Evolutionary conservation across 2,113 vertebrate species (phyloP), one percentile per base, ranked within the genome.

Genomic region (Pterophyllum scalare): DNA sequence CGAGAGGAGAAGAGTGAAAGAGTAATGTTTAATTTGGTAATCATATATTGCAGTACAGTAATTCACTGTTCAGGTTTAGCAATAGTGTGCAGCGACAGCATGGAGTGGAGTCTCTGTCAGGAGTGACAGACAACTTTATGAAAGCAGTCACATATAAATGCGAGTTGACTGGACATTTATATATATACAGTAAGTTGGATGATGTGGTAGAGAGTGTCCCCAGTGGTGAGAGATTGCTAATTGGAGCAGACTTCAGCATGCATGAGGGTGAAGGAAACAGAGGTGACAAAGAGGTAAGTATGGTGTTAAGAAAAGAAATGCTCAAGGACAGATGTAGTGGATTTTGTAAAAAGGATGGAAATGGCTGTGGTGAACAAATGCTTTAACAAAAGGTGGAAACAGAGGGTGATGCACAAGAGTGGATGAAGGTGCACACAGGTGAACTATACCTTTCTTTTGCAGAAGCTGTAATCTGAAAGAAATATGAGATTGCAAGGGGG

Each of bases 11-110:
- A 28, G 80, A 24, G 59, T n/a, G 24, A 38, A 59, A 10, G 26
- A n/a, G 22, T 31, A 84, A 84, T 40, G 65, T 59, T 59, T 84
- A 60, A 80, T 80, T 80, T 61, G 43, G 28, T 75, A 80, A 80
- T 72, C 85, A 56, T 56, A 38, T 10, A n/a, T n/a, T 28, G 4
- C 14, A 57, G 22, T 46, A 11, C 26, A 62, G 26, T 43, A 13
- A 60, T 57, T 56, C 31, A 28, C 6, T 19, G 22, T 28, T n/a
- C 19, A 56, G 35, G 46, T 67, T 74, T 52, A 35, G 58, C 26
- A 26, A 24, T 24, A 15, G 26, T 52, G 2, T 59, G 28, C 31
- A 26, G 26, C 26, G 11, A 31, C 67, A 54, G 26, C 46, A 14
- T 2, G 6, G 19, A 72, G 46, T 19, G 13, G 46, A 28, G 31